Percentiles rank a stretch among this genome's conserved stretches.
These are phyloP conservation scores for Zootoca vivipara DNA, from an alignment of 2,113 vertebrate genomes.

Conservation along the genomic window DNA sequence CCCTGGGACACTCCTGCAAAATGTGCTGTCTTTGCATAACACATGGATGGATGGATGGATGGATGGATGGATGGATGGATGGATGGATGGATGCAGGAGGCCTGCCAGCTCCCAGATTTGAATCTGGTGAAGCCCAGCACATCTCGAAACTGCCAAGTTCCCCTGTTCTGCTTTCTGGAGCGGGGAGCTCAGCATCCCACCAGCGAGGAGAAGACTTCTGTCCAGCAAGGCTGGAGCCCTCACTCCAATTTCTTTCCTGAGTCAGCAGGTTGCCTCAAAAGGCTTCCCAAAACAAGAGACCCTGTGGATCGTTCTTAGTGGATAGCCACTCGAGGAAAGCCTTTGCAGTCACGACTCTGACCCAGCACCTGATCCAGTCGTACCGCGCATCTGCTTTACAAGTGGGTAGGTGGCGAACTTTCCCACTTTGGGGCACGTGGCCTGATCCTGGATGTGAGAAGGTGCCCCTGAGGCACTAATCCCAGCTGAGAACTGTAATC, in stretches of 20 bases:
- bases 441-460: too few relatives aligned
- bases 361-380: too few relatives aligned
- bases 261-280: conserved; percentile 23
- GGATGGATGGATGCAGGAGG: background rate
- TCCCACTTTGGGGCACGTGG: too few relatives aligned
- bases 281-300: background rate
- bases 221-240: conserved; percentile 2
- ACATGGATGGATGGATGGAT: rapidly evolving
- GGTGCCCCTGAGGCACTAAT: too few relatives aligned
- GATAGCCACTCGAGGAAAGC: conserved; percentile 10
- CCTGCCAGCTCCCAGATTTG: background rate
- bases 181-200: background rate
- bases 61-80: rapidly evolving
- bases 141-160: background rate
- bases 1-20: conserved; percentile 13
- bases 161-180: conserved; percentile 22
- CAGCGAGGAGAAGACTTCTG: background rate
- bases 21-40: background rate
- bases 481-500: too few relatives aligned
- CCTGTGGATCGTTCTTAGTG: too few relatives aligned
- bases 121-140: background rate
- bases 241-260: conserved; percentile 29
- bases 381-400: too few relatives aligned
- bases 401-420: too few relatives aligned
- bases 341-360: background rate